These are phyloP conservation scores for Synodontis membranacea DNA, from an alignment of 2,113 vertebrate species.

Conservation along the genomic window DNA sequence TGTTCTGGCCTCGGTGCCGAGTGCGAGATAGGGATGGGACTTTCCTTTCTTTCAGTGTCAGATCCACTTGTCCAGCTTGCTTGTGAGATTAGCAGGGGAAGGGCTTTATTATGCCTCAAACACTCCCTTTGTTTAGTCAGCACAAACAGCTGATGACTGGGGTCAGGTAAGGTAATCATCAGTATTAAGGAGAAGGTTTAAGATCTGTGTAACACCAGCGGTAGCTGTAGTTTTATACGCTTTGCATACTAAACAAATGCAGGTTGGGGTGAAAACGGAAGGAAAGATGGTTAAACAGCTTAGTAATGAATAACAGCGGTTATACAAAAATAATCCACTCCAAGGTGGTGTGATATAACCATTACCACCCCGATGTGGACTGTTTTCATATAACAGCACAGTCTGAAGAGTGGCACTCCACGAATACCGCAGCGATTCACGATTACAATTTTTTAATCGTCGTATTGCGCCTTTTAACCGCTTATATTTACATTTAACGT, in stretches of 20 bases:
- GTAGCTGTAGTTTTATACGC: not conserved
- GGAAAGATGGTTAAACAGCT: not conserved
- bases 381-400: not conserved
- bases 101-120: conserved; percentile 27
- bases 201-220: not conserved
- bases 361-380: not conserved
- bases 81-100: not conserved
- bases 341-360: too few relatives aligned
- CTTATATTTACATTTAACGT: not conserved
- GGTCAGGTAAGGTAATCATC: conserved; percentile 27
- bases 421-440: not conserved
- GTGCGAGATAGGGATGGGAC: conserved; percentile 25
- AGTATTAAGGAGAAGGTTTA: not conserved
- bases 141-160: conserved; percentile 13
- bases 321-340: not conserved
- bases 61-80: conserved; percentile 26
- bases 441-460: not conserved
- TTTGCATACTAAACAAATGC: not conserved
- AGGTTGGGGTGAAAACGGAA: not conserved
- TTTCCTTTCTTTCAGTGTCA: conserved; percentile 31
- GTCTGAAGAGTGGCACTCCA: not conserved
- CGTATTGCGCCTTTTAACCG: not conserved
- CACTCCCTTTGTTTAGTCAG: conserved; percentile 43
- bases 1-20: conserved; percentile 29
- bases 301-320: not conserved